Base-by-base conservation (phyloP, 2,888 invertebrate species). In the Cosmopolites sordidus region DNA sequence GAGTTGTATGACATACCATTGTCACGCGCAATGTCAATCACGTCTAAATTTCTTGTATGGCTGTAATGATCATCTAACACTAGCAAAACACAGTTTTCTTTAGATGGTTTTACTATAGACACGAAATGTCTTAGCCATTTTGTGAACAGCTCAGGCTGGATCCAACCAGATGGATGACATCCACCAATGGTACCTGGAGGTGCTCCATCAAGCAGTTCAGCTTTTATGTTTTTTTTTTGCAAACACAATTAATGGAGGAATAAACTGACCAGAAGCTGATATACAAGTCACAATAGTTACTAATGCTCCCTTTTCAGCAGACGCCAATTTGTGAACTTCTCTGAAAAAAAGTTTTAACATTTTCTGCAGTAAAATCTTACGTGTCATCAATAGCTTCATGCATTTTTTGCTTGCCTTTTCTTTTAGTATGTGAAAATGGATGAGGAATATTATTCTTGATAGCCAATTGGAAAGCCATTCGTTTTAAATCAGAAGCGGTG, bases 121-220 rank as follows among this genome's bases (percentile, higher is more conserved):
- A 40, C 11, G 17, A 40, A 40, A 40, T 40, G 40, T 11, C 11
- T 14, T 3, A 16, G 17, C 40, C 16, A 40, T 40, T 40, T 9
- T 12, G 14, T 9, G 15, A 40, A 40, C 8, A 40, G 8, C 8
- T 40, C 40, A 12, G 9, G 42, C 14, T 48, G 48, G 29, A 48
- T 48, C 47, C 47, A 39, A 18, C 61, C 61, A 11, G 53, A 54
- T 42, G 48, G 41, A 38, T 60, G 59, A 39, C 59, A 61, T 5
- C 51, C 59, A n/a, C 53, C 60, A 11, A 67, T 62, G 11, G 65
- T 48, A 12, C 64, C 65, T 43, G 64, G 57, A 39, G 69, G 70
- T 14, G 65, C 64, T 16, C 63, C 65, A 53, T 68, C 61, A 38
- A 69, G 51, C 12, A 71, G 56, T 16, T 68, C 62, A 0, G 51